Conservation (phyloP, 2,888 invertebrate genomes). For the Hyles lineata region DNA sequence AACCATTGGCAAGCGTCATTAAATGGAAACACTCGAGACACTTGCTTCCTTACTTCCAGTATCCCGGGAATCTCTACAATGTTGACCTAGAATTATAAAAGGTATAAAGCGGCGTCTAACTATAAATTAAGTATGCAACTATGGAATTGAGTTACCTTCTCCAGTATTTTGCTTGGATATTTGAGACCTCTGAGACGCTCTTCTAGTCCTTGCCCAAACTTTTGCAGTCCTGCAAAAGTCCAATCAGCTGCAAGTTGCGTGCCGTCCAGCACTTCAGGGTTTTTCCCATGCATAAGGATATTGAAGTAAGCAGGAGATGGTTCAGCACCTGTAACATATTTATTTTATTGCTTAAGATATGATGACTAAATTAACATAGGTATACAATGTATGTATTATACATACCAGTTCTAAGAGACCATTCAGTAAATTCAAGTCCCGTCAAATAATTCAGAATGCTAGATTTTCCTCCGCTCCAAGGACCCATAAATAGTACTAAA, state of each 20-base stretch:
- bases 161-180: conserved; percentile 92
- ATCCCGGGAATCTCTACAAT: conserved; percentile 98
- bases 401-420: conserved; percentile 93
- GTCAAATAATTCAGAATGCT: conserved; percentile 96
- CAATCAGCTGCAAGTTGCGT: conserved; percentile 97
- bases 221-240: conserved; percentile 96
- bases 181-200: conserved; percentile 93
- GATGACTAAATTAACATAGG: too few relatives aligned
- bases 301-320: conserved; percentile 97
- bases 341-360: neutral
- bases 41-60: conserved; percentile 96
- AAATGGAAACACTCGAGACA: conserved; percentile 96
- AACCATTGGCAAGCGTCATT: conserved; percentile 99
- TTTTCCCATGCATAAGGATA: conserved; percentile 94
- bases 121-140: neutral
- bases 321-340: conserved; percentile 90
- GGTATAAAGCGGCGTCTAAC: neutral
- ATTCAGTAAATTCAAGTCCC: conserved; percentile 92
- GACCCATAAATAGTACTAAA: conserved; percentile 96
- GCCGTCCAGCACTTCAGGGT: conserved; percentile 94
- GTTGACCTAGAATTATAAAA: conserved; percentile 88
- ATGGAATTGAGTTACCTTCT: conserved; percentile 87
- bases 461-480: conserved; percentile 98
- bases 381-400: neutral
- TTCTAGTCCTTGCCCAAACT: conserved; percentile 97